Percentiles rank a stretch among this genome's conserved stretches.
Conservation (phyloP, 1,140 invertebrate species). For the Tetragnatha versicolor region DNA sequence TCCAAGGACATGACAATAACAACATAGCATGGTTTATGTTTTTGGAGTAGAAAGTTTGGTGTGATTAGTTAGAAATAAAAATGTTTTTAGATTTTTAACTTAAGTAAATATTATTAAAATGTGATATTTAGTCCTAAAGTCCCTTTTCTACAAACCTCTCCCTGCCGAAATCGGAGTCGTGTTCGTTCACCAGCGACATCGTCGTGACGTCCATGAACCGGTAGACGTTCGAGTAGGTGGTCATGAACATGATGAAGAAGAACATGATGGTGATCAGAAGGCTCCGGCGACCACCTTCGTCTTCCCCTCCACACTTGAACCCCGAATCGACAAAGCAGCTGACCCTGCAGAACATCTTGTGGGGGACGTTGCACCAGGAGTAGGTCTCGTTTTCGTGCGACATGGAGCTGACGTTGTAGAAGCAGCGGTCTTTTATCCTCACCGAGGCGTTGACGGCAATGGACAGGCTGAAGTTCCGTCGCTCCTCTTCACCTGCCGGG, state of each 20-base stretch:
- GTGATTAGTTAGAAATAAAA: too few species aligned
- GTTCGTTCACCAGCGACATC: constrained; percentile 29
- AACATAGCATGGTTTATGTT: too few species aligned
- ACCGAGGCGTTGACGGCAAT: constrained; percentile 2
- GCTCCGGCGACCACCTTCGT: neutral
- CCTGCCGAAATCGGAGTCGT: constrained; percentile 29
- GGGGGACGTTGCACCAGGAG: constrained; percentile 32
- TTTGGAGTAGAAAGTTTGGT: too few species aligned
- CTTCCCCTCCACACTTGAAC: neutral
- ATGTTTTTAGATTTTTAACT: too few species aligned
- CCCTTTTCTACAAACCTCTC: too few species aligned
- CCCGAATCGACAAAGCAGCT: constrained; percentile 1
- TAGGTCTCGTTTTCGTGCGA: constrained; percentile 29
- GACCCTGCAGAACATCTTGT: constrained; percentile 40
- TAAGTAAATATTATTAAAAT: too few species aligned
- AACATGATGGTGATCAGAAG: constrained; percentile 9
- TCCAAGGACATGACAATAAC: too few species aligned
- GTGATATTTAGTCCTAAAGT: too few species aligned
- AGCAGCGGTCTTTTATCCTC: constrained; percentile 14
- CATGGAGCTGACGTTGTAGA: constrained; percentile 30
- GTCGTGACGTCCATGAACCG: constrained; percentile 29
- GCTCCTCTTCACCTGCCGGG: constrained; percentile 2
- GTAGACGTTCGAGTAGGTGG: constrained; percentile 10
- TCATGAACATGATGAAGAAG: constrained; percentile 4
- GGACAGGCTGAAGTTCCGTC: constrained; percentile 7